Conservation (phyloP, 2,888 invertebrate genomes). For the Dolomedes plantarius region DNA sequence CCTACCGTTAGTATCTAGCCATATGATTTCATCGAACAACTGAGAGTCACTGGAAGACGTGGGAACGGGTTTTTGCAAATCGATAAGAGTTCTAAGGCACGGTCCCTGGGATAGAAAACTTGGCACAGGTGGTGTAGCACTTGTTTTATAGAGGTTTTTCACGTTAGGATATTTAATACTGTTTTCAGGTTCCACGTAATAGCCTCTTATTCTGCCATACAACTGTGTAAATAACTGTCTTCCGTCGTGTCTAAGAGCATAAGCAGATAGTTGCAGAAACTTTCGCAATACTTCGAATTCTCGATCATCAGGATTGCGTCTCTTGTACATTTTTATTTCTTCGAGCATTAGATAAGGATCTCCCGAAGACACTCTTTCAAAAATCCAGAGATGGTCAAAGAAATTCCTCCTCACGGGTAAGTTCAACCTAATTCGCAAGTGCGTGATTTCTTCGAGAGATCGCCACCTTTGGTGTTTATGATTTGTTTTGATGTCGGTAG, state of each 20-base stretch:
- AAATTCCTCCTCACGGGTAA: constrained; percentile 82
- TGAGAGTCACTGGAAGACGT: constrained; percentile 24
- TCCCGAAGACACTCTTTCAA: constrained; percentile 84
- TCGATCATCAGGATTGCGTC: constrained; percentile 74
- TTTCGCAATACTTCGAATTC: constrained; percentile 82
- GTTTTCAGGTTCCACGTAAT: constrained; percentile 74
- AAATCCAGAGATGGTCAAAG: constrained; percentile 87
- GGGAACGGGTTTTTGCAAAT: constrained; percentile 31
- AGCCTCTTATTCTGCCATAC: constrained; percentile 77
- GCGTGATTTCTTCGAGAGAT: constrained; percentile 87
- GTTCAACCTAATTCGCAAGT: constrained; percentile 33
- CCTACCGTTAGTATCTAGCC: constrained; percentile 21
- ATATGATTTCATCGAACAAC: constrained; percentile 18
- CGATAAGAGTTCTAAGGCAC: constrained; percentile 71
- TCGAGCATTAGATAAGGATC: constrained; percentile 71
- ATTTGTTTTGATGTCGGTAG: constrained; percentile 24
- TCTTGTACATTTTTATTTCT: constrained; percentile 67
- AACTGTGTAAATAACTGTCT: constrained; percentile 88
- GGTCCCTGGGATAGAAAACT: constrained; percentile 81
- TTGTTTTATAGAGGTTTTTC: constrained; percentile 39
- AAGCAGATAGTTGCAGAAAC: constrained; percentile 84
- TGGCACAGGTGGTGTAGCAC: constrained; percentile 78
- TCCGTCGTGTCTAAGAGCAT: constrained; percentile 87
- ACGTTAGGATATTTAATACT: constrained; percentile 69
- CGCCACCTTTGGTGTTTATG: constrained; percentile 56